These are phyloP conservation scores for Lepidotrigona ventralis DNA, from an alignment of 1,140 invertebrate genomes.

Conservation along the genomic window DNA sequence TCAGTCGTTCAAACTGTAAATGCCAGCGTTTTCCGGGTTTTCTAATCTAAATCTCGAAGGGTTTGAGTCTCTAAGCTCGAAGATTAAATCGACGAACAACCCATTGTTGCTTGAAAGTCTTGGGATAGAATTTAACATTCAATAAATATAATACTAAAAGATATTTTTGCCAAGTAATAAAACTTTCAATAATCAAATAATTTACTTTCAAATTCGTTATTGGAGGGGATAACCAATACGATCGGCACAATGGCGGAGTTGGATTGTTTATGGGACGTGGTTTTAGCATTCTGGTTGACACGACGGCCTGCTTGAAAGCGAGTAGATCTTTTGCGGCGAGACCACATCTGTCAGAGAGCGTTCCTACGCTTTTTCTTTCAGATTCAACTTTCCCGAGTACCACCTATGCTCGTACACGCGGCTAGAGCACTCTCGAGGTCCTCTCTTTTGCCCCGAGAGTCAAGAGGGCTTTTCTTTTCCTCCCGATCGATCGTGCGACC, in stretches of 20 bases:
- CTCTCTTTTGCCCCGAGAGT: constrained; percentile 33
- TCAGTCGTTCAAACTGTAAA: background rate
- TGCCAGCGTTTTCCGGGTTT: background rate
- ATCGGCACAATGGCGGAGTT: background rate
- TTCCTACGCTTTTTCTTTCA: constrained; percentile 35
- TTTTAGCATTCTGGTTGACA: background rate
- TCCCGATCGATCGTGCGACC: constrained; percentile 66
- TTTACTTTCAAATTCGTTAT: too few species aligned
- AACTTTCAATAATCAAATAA: too few species aligned
- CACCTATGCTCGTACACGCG: background rate
- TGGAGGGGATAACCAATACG: background rate
- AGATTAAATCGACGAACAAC: background rate
- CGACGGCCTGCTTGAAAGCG: background rate
- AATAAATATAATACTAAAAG: too few species aligned
- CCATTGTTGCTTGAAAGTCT: too few species aligned
- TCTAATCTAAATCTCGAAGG: background rate
- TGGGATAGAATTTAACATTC: too few species aligned
- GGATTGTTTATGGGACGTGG: background rate
- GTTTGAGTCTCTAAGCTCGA: too few species aligned
- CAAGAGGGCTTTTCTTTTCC: constrained; percentile 61
- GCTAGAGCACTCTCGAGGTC: constrained; percentile 15
- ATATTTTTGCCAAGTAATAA: too few species aligned
- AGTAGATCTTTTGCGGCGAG: constrained; percentile 17
- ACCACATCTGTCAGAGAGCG: constrained; percentile 40
- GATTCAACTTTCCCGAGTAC: constrained; percentile 38